Percentiles rank a stretch among this genome's conserved stretches.
phyloP scores from a whole-genome alignment of 2,888 invertebrate species.

The Ichneumon xanthorius region DNA sequence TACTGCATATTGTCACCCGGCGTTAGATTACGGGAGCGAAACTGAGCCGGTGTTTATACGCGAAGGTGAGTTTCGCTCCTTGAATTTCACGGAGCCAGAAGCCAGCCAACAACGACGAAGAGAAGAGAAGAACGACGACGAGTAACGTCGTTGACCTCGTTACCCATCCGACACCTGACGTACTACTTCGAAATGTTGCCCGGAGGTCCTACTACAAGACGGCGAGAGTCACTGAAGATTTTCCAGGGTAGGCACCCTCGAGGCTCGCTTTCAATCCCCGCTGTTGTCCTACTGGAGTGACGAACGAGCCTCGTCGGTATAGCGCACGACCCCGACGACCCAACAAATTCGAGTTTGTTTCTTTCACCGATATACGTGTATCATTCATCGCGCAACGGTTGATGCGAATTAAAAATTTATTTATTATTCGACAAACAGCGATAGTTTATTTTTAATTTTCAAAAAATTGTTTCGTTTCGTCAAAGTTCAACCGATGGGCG shows the following conservation, averaged over 20 bases:
- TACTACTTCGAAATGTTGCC: constrained; percentile 63
- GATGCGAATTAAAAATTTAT: neutral
- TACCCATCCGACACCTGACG: constrained; percentile 66
- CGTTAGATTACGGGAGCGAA: constrained; percentile 56
- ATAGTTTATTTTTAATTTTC: neutral
- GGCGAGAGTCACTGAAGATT: constrained; percentile 36
- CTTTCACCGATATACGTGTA: neutral
- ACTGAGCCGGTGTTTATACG: constrained; percentile 48
- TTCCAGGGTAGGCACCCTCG: constrained; percentile 40
- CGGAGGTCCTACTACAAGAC: constrained; percentile 60
- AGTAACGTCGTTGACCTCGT: constrained; percentile 68
- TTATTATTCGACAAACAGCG: neutral
- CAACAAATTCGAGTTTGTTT: constrained; percentile 20
- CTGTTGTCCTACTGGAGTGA: constrained; percentile 32
- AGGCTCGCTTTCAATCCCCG: constrained; percentile 27
- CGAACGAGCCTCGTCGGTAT: constrained; percentile 20
- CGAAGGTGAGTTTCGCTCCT: constrained; percentile 51
- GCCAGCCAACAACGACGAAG: constrained; percentile 56
- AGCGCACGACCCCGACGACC: neutral
- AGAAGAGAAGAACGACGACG: constrained; percentile 60
- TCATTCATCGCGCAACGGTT: neutral
- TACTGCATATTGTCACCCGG: constrained; percentile 40
- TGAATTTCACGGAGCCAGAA: constrained; percentile 54
- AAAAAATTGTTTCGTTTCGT: neutral
- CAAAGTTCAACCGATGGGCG: neutral